Conservation (phyloP, 2,888 invertebrate genomes). For the Geophilus truncorum region DNA sequence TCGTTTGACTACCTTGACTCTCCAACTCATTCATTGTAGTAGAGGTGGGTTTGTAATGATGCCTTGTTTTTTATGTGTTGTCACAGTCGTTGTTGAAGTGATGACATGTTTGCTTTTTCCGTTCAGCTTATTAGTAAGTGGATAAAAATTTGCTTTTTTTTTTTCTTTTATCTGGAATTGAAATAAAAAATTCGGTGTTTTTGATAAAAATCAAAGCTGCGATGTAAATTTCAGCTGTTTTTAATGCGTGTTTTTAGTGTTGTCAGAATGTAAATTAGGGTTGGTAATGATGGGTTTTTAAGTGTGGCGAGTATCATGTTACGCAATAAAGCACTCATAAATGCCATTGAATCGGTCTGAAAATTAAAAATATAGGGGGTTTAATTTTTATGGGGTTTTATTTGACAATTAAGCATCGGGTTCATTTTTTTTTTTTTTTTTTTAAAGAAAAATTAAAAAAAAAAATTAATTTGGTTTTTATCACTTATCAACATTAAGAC, state of each 20-base stretch:
- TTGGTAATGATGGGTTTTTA: not conserved
- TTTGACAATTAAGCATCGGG: not conserved
- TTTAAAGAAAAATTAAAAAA: too few species aligned
- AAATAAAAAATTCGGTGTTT: not conserved
- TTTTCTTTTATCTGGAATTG: not conserved
- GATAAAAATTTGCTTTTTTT: too few species aligned
- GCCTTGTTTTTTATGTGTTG: not conserved
- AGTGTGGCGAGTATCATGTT: not conserved
- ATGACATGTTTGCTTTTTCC: conserved; percentile 10
- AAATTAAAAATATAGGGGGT: too few species aligned
- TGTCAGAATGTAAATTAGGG: not conserved
- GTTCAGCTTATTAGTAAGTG: too few species aligned
- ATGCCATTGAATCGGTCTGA: not conserved
- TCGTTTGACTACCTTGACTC: not conserved
- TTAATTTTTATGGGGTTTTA: not conserved
- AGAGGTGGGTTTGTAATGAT: not conserved
- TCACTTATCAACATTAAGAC: too few species aligned
- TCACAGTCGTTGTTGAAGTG: not conserved
- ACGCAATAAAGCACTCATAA: not conserved
- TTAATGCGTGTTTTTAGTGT: not conserved
- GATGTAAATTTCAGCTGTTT: not conserved
- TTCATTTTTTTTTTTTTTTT: not conserved
- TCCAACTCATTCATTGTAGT: not conserved
- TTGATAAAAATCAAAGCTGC: not conserved
- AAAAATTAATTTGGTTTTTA: too few species aligned